Evolutionary conservation across 2,888 invertebrate species (phyloP), one percentile per base, ranked within the genome.

Genomic region (Rotaria magnacalcarata): DNA sequence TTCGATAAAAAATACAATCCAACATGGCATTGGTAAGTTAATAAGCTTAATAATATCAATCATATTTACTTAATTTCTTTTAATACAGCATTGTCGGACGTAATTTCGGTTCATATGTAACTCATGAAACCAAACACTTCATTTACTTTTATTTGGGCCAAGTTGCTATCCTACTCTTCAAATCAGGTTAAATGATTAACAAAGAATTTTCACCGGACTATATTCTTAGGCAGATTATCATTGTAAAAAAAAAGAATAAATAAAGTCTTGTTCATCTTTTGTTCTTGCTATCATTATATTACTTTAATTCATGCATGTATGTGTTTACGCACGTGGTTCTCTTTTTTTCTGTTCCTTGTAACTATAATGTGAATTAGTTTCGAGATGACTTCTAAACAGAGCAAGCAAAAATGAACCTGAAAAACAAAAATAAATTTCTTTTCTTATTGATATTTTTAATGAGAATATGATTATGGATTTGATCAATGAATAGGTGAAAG

Each of bases 1-100:
- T 98, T 98, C 91, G 97, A 98, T 93, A 97, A 97, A 93, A 98
- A 98, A 92, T 98, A 96, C 93, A 97, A 97, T 92, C 97, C 97
- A 87, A 98, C 98, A 91, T 97, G 97, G 97, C 97, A 97, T 87
- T 87, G 67, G 67, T 67, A 67, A 67, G 14, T 19, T 27, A 34
- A 11, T 34, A n/a, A 27, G 14, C 2, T 11, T 8, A 8, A 34
- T 67, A 50, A 52, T 16, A 52, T 16, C 11, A 3, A 52, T 34
- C 34, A 67, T 11, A 5, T 34, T 19, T 0, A 67, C 19, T 34
- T 16, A 1, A 14, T 19, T 34, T 34, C 16, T 67, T 52, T 67
- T 52, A 52, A 11, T 52, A 14, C 5, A 67, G 97, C 93, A 97
- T 98, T 92, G 97, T 98, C 88, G 98, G 98, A 87, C 94, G 97